Evolutionary conservation across 2,797 vertebrate species (phyloP).

Genomic region (Prunella strophiata): DNA sequence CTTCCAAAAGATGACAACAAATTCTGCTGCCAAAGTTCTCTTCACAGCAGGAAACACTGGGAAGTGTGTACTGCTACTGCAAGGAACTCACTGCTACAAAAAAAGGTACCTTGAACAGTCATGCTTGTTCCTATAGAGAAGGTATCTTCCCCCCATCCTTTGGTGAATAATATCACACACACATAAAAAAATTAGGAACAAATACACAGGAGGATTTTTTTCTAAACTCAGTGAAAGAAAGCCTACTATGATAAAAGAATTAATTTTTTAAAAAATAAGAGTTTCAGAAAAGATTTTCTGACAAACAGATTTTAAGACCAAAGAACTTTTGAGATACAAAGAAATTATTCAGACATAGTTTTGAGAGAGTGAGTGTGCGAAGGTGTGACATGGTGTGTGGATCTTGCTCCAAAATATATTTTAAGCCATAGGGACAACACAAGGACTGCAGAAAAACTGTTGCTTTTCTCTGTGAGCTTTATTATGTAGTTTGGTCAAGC

Average conservation of each 20-base stretch:
- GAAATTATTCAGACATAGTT: not conserved
- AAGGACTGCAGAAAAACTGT: not conserved
- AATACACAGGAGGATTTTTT: not conserved
- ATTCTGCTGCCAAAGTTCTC: not conserved
- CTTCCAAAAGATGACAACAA: not conserved
- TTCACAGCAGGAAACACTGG: not conserved
- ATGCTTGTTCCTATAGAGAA: not conserved
- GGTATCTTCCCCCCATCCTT: not conserved
- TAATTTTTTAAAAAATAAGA: not conserved
- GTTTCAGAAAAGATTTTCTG: not conserved
- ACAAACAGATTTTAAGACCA: not conserved
- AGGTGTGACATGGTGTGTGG: not conserved
- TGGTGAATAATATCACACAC: not conserved
- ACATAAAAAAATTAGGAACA: not conserved
- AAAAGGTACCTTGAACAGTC: not conserved
- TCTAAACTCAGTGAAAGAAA: not conserved
- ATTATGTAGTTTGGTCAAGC: not conserved
- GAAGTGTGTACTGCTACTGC: not conserved
- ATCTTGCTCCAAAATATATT: not conserved
- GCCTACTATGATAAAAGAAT: not conserved
- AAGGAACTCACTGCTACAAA: not conserved
- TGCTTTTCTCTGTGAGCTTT: not conserved
- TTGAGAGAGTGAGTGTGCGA: not conserved
- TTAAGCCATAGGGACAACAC: not conserved
- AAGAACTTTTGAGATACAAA: not conserved